Evolutionary conservation across 2,113 vertebrate genomes (phyloP).

Genomic region (Periophthalmus modestus): DNA sequence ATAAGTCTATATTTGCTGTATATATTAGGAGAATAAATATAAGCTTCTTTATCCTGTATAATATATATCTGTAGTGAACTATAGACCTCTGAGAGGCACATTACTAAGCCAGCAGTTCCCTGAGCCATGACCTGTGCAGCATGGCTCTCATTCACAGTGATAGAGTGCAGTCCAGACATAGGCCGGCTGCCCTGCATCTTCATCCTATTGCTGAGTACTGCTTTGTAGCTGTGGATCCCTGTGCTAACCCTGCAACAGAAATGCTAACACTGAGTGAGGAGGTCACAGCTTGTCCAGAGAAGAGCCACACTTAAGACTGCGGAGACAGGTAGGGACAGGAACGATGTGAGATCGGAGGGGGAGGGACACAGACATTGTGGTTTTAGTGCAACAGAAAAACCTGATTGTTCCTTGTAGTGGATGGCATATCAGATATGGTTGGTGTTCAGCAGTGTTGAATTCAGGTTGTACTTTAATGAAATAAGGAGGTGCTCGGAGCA

Average conservation of each 20-base stretch:
- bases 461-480: constrained; percentile 25
- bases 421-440: constrained; percentile 39
- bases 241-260: constrained; percentile 53
- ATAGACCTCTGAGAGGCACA: constrained; percentile 58
- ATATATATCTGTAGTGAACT: constrained; percentile 26
- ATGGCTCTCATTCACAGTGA: constrained; percentile 60
- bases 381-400: constrained; percentile 71
- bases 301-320: constrained; percentile 24
- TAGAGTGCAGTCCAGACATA: constrained; percentile 28
- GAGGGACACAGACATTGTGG: constrained; percentile 62
- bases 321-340: constrained; percentile 23
- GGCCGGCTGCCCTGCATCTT: constrained; percentile 28
- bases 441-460: constrained; percentile 42
- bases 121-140: constrained; percentile 22
- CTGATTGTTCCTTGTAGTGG: constrained; percentile 54
- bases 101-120: constrained; percentile 37
- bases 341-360: constrained; percentile 3
- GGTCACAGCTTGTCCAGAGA: constrained; percentile 30
- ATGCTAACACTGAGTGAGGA: constrained; percentile 52
- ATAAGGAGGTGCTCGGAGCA: constrained; percentile 18
- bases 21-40: constrained; percentile 32
- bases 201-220: constrained; percentile 41
- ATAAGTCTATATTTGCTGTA: constrained; percentile 16
- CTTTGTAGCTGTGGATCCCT: constrained; percentile 29
- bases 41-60: constrained; percentile 21